Base-by-base conservation (phyloP, 2,888 invertebrate species). In the Noctuana brunneofusca region DNA sequence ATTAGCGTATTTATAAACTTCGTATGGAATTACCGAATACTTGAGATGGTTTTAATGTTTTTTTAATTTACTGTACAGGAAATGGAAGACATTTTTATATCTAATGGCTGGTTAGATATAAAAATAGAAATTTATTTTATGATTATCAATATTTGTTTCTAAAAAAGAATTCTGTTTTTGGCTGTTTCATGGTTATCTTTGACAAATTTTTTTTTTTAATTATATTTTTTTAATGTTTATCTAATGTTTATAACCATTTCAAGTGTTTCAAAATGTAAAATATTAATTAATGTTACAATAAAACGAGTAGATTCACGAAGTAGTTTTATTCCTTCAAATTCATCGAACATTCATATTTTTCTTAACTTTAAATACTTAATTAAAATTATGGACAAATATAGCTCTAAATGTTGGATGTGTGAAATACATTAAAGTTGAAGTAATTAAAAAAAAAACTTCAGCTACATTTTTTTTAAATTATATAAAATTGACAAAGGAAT, bases 371-470 rank as follows among this genome's bases (percentile, higher is more conserved):
- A 30, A 57, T n/a, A 35, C 16, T 30, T 53, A 32, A n/a, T 35
- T 59, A 53, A 58, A 53, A 63, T 59, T 52, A 59, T 30, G 50
- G 55, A 69, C 67, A 69, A 69, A 67, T 66, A 66, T 66, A 69
- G 68, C 68, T 62, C 55, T 32, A 22, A 20, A 14, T 27, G 35
- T 18, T 38, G 35, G 24, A 14, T 38, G 59, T 53, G 59, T 27
- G 5, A 59, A 59, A 8, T 52, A 59, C 59, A 52, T 9, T 52
- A 46, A 20, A 52, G 6, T 20, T 35, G 5, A n/a, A n/a, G 12
- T 18, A 30, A 30, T 12, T 18, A 2, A 27, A 43, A 43, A 43
- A 43, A 20, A 0, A 20, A 20, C 11, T 46, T 46, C 1, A 4
- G 11, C 5, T 20, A n/a, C n/a, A n/a, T 46, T 46, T 41, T 41